These are phyloP conservation scores for Pristionchus arcanus DNA, from an alignment of 2,888 invertebrate species.

Conservation along the genomic window DNA sequence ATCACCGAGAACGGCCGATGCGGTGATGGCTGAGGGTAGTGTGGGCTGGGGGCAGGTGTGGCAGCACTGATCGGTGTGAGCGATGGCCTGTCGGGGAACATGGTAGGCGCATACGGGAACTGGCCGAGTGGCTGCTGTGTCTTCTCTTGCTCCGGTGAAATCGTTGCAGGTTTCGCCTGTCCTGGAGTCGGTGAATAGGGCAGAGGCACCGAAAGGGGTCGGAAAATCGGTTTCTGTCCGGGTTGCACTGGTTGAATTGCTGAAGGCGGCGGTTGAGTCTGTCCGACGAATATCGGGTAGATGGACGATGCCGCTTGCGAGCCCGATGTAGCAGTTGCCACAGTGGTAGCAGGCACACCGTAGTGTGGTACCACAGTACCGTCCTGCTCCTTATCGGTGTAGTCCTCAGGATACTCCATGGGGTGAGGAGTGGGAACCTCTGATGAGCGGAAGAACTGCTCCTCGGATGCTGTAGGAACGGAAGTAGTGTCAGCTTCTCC, in stretches of 20 bases:
- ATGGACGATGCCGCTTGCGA: not conserved
- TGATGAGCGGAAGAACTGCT: not conserved
- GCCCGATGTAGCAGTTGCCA: not conserved
- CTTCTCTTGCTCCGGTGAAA: not conserved
- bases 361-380: constrained; percentile 29
- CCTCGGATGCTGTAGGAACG: not conserved
- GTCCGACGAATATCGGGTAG: constrained; percentile 32
- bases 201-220: not conserved
- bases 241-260: constrained; percentile 39
- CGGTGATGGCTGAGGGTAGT: not conserved
- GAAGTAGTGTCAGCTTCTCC: not conserved
- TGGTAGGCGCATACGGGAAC: constrained; percentile 10
- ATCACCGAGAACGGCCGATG: not conserved
- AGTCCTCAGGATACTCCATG: constrained; percentile 43
- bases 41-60: not conserved
- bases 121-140: not conserved
- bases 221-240: not conserved
- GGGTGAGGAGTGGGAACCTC: not conserved
- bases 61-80: constrained; percentile 1
- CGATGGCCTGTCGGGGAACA: not conserved
- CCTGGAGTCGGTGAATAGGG: not conserved
- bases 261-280: not conserved
- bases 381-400: not conserved
- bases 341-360: not conserved
- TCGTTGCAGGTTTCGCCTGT: not conserved